These are phyloP conservation scores for Herpetotheres cachinnans DNA, from an alignment of 2,113 vertebrate species.

Conservation along the genomic window DNA sequence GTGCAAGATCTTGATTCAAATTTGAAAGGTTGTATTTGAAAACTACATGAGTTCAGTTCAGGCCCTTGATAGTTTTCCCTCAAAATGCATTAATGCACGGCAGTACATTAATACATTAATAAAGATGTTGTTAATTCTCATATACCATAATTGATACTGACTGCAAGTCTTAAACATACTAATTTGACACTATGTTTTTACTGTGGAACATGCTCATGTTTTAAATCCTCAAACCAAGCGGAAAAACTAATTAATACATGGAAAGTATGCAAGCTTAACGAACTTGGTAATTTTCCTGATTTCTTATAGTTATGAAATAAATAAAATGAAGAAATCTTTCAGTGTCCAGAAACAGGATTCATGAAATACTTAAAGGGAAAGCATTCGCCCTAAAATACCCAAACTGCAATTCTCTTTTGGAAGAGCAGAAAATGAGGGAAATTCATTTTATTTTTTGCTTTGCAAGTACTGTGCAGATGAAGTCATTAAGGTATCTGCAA, in stretches of 20 bases:
- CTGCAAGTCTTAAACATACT: slow-evolving; percentile 30
- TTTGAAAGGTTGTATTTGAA: background rate
- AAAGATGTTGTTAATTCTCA: slow-evolving; percentile 35
- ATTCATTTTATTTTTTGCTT: background rate
- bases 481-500: background rate
- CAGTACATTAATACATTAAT: slow-evolving; percentile 23
- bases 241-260: slow-evolving; percentile 41
- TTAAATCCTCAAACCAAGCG: slow-evolving; percentile 40
- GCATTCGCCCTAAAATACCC: background rate
- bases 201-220: slow-evolving; percentile 7
- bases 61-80: slow-evolving; percentile 34
- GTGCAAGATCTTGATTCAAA: background rate
- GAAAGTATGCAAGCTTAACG: background rate
- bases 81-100: slow-evolving; percentile 16
- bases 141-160: slow-evolving; percentile 24
- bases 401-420: background rate
- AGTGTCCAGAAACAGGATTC: background rate
- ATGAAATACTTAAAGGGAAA: background rate
- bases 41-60: background rate
- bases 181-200: slow-evolving; percentile 28
- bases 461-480: background rate
- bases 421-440: background rate
- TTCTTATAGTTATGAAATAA: background rate
- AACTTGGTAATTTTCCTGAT: background rate
- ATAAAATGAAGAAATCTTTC: background rate